Base-by-base conservation (phyloP, 2,888 invertebrate species). In the Scaptomyza parva region DNA sequence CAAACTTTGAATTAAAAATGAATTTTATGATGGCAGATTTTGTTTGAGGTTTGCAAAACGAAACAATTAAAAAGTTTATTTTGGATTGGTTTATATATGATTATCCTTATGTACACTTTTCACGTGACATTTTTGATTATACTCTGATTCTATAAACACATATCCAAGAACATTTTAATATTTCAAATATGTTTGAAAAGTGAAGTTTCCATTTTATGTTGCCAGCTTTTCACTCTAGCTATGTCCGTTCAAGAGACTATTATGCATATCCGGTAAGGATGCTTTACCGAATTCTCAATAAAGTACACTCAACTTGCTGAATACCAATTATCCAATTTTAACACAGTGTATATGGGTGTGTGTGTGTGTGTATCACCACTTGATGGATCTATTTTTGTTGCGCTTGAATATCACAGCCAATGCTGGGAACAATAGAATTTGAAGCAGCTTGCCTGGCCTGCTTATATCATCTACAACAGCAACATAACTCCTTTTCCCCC, bases 341-440 rank as follows among this genome's bases (percentile, higher is more conserved):
- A 35, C 14, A 14, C 11, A 3, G 3, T 9, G 7, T 33, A 7
- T 3, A 3, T 30, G 12, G 11, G 30, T 30, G 30, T 30, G 30
- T 14, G 14, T 11, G 28, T 14, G 14, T 35, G 7, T 14, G 1
- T 37, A n/a, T n/a, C n/a, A n/a, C n/a, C 30, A 26, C 26, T 48
- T 45, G 48, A 14, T 9, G 22, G n/a, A 18, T 11, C 20, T 12
- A 17, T 18, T 44, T 28, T 30, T 11, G 7, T 28, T 22, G 18
- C 22, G 39, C 37, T 9, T 35, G 22, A 14, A 35, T 28, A 20
- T 33, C n/a, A 33, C 18, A 14, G n/a, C n/a, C 47, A 11, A 48
- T 24, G 48, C 35, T n/a, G n/a, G 57, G 47, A 73, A 53, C 47
- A 62, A 60, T 52, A 44, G 51, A 62, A 47, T 60, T 37, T 53